phyloP scores from a whole-genome alignment of 2,888 invertebrate genomes.

The Invenusta paracnida region DNA sequence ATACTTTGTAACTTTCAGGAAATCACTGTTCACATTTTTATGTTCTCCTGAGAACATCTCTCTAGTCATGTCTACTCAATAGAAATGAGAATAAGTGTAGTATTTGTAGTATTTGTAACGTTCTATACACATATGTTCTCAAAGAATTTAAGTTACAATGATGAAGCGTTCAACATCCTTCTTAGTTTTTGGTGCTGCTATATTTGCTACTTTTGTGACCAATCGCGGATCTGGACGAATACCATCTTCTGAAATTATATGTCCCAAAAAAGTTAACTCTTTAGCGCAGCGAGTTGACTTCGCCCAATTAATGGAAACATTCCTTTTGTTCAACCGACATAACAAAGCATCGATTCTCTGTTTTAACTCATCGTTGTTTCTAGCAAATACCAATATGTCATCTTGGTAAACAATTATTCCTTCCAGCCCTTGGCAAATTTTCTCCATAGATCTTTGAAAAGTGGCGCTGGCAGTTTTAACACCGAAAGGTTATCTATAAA shows the following conservation, averaged over 20 bases:
- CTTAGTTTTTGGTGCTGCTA: not conserved
- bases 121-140: too few species aligned
- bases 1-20: too few species aligned
- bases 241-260: not conserved
- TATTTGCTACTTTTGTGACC: not conserved
- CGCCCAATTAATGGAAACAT: not conserved
- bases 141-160: too few species aligned
- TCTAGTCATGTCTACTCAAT: too few species aligned
- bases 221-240: not conserved
- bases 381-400: not conserved
- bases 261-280: not conserved
- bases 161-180: not conserved
- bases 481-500: not conserved
- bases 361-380: not conserved
- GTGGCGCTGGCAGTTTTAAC: not conserved
- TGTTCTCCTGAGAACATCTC: too few species aligned
- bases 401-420: not conserved
- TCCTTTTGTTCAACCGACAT: not conserved
- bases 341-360: not conserved
- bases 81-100: too few species aligned
- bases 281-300: not conserved
- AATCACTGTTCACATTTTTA: too few species aligned
- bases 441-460: not conserved
- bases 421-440: not conserved
- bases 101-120: too few species aligned